These are phyloP conservation scores for Gymnobelideus leadbeateri DNA, from an alignment of 2,113 vertebrate genomes.

Conservation along the genomic window DNA sequence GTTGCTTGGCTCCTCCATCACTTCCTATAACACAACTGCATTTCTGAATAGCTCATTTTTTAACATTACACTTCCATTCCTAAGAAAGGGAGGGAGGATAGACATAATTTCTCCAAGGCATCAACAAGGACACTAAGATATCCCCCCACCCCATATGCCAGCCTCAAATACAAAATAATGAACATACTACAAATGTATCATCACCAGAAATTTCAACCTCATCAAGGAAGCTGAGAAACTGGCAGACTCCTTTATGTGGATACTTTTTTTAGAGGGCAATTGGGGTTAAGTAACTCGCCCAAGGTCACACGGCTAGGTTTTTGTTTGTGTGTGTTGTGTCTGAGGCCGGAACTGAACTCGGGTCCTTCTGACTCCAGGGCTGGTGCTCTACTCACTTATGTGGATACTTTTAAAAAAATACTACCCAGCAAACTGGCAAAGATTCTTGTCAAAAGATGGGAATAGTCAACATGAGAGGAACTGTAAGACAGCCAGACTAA, in stretches of 20 bases:
- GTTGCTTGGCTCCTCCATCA: constrained; percentile 46
- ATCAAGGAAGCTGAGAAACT: not conserved
- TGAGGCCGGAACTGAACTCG: too few species aligned
- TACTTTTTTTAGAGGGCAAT: too few species aligned
- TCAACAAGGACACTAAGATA: constrained; percentile 30
- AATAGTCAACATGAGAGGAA: not conserved
- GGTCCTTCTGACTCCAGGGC: too few species aligned
- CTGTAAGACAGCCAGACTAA: not conserved
- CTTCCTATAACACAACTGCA: constrained; percentile 60
- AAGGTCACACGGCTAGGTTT: too few species aligned
- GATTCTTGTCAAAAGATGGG: not conserved
- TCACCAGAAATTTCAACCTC: constrained; percentile 51
- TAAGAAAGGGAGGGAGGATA: constrained; percentile 10
- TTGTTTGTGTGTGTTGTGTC: too few species aligned
- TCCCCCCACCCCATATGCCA: not conserved
- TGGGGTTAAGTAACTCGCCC: too few species aligned
- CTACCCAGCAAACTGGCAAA: not conserved
- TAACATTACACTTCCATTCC: constrained; percentile 48
- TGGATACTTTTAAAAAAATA: too few species aligned
- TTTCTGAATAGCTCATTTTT: constrained; percentile 56
- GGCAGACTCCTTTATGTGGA: not conserved
- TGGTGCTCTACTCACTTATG: not conserved
- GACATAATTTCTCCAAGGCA: not conserved
- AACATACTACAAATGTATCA: constrained; percentile 50
- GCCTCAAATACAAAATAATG: not conserved